Base-by-base conservation (phyloP, 1,140 invertebrate genomes). In the Lepidurus couesii region DNA sequence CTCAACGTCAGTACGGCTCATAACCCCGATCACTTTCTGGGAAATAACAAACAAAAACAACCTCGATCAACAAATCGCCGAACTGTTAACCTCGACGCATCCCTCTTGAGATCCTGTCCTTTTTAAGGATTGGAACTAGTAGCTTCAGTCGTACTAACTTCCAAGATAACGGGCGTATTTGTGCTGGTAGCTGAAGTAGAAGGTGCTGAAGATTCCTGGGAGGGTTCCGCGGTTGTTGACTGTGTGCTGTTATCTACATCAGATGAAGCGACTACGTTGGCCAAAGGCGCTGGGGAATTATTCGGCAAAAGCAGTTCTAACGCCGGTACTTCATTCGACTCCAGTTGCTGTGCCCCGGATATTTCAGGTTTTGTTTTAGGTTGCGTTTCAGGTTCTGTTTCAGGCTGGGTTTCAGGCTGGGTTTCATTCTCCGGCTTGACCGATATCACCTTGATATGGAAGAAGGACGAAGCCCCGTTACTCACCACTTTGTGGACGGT, bases 381-480 rank as follows among this genome's bases (percentile, higher is more conserved):
- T 5, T 65, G 6, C n/a, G 53, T 65, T 65, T 13, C 53, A 21
- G 16, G 5, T 1, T n/a, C 53, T 16, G 53, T 65, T 65, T 47
- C 10, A 16, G 53, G 16, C 4, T 65, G 6, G 13, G 8, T 65
- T 65, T 13, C 53, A 21, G 16, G 16, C 9, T n/a, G 16, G 6
- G 53, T 65, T 65, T 65, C 53, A 21, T 65, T 65, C 53, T 65
- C 53, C 16, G 53, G 8, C 53, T 65, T 13, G 13, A 65, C 53
- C 16, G 8, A 65, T 16, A 65, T 21, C 21, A 65, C 53, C 53
- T 65, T 65, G 8, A 65, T 65, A 21, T 65, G 53, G 53, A 65
- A 65, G 53, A 65, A 65, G 53, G 53, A 65, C 0, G 53, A 65
- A n/a, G 53, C 53, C 53, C 53, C 53, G 53, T 65, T 65, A 65